phyloP scores from a whole-genome alignment of 1,140 invertebrate genomes.

The Papilio xuthus region DNA sequence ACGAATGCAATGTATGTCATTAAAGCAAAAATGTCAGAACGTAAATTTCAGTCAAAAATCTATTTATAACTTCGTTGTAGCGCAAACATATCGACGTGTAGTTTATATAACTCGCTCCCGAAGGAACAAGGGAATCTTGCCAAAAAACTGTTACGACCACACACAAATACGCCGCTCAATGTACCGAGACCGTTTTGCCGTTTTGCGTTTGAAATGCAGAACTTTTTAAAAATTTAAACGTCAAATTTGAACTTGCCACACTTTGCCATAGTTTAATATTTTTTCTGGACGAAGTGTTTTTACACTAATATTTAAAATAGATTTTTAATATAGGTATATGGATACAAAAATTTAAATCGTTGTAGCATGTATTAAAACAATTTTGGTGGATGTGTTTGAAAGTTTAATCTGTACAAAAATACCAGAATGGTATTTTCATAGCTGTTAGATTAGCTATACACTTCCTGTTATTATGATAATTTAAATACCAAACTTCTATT shows the following conservation, averaged over 20 bases:
- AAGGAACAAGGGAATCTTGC: slow-evolving; percentile 71
- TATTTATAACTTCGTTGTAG: slow-evolving; percentile 79
- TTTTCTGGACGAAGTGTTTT: not conserved
- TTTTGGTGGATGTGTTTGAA: too few relatives aligned
- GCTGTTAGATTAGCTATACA: too few relatives aligned
- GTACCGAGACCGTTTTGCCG: slow-evolving; percentile 57
- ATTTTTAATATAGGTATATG: too few relatives aligned
- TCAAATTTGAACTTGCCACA: slow-evolving; percentile 43
- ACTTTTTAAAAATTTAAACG: slow-evolving; percentile 64
- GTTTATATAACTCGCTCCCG: slow-evolving; percentile 72
- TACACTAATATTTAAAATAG: too few relatives aligned
- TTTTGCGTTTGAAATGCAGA: slow-evolving; percentile 58
- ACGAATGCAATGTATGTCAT: slow-evolving; percentile 71
- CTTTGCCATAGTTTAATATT: not conserved
- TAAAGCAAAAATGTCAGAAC: slow-evolving; percentile 78
- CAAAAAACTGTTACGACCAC: slow-evolving; percentile 69
- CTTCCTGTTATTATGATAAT: too few relatives aligned
- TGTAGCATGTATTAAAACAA: too few relatives aligned
- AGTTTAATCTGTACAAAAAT: too few relatives aligned
- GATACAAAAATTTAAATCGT: too few relatives aligned
- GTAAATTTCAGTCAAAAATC: slow-evolving; percentile 75
- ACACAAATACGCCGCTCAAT: slow-evolving; percentile 55
- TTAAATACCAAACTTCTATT: too few relatives aligned
- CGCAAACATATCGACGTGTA: slow-evolving; percentile 64
- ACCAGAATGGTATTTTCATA: too few relatives aligned